phyloP scores from a whole-genome alignment of 35 echinoderm and acorn worm species.

The Heliocidaris erythrogramma region DNA sequence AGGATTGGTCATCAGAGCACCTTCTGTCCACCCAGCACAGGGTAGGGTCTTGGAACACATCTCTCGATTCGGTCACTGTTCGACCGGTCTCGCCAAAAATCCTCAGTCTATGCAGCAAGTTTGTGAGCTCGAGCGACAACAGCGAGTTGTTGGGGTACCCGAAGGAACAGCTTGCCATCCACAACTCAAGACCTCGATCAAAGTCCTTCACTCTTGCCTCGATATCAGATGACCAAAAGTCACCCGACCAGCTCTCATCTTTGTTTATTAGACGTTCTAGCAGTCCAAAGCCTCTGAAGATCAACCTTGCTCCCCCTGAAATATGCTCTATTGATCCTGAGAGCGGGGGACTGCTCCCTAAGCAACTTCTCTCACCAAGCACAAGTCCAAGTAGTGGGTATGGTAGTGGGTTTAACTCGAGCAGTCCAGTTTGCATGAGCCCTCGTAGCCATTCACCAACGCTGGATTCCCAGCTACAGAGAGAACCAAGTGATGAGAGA shows the following conservation, averaged over 20 bases:
- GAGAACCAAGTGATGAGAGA: conserved; percentile 56
- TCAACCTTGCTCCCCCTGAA: conserved; percentile 34
- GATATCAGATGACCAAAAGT: conserved; percentile 46
- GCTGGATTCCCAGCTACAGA: conserved; percentile 13
- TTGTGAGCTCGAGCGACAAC: conserved; percentile 28
- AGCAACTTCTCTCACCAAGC: conserved; percentile 58
- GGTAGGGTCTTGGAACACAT: background rate
- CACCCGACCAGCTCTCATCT: conserved; percentile 47
- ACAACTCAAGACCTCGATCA: conserved; percentile 50
- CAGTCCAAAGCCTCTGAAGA: conserved; percentile 58
- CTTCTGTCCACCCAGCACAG: background rate
- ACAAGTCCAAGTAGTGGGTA: conserved; percentile 90
- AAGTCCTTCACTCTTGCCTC: conserved; percentile 60
- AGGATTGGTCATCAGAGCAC: conserved; percentile 22
- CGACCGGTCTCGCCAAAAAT: conserved; percentile 81
- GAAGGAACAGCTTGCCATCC: conserved; percentile 19
- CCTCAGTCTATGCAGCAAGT: conserved; percentile 77
- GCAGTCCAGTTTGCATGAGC: conserved; percentile 79
- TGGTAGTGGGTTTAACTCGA: conserved; percentile 83
- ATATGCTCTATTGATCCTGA: conserved; percentile 39
- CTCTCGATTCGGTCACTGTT: conserved; percentile 58
- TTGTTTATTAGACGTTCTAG: conserved; percentile 60
- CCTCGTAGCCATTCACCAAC: conserved; percentile 75
- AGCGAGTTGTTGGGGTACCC: conserved; percentile 20
- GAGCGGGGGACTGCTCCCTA: conserved; percentile 17